phyloP scores from a whole-genome alignment of 2,797 vertebrate genomes.

The Chiroxiphia lanceolata region DNA sequence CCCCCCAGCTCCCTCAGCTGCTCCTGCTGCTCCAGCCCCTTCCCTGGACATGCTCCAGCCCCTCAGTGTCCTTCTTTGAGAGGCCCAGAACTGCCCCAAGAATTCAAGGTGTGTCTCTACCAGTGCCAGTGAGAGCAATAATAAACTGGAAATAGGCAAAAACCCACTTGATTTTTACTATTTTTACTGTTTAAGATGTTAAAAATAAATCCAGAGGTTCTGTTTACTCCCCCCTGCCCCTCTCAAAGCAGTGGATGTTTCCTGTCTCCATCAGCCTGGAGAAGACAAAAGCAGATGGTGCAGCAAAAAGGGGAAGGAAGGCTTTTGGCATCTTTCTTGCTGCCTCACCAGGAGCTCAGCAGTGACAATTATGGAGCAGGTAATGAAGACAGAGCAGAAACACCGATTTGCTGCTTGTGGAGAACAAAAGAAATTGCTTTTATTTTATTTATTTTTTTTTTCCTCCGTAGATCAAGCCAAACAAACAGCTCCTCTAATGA shows the following conservation, averaged over 20 bases:
- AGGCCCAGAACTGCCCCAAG: background rate
- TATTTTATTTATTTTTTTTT: background rate
- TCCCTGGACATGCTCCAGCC: background rate
- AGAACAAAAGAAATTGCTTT: background rate
- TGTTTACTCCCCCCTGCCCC: background rate
- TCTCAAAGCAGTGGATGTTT: background rate
- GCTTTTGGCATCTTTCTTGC: background rate
- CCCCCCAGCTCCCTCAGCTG: background rate
- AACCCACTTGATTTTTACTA: background rate
- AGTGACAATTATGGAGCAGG: constrained; percentile 1
- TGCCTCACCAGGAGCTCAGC: background rate
- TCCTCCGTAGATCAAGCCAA: background rate
- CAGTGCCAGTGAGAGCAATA: background rate
- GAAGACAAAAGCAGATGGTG: background rate
- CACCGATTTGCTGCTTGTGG: background rate
- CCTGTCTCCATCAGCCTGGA: background rate
- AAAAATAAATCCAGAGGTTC: background rate
- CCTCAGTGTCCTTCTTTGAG: background rate
- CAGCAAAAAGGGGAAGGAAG: background rate
- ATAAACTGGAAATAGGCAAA: background rate
- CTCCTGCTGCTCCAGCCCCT: background rate
- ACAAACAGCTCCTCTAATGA: constrained; percentile 2
- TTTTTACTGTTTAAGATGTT: background rate
- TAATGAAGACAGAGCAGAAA: constrained; percentile 36
- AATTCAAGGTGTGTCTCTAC: background rate